Evolutionary conservation across 2,888 invertebrate genomes (phyloP).

Genomic region (Drosophila lutescens): DNA sequence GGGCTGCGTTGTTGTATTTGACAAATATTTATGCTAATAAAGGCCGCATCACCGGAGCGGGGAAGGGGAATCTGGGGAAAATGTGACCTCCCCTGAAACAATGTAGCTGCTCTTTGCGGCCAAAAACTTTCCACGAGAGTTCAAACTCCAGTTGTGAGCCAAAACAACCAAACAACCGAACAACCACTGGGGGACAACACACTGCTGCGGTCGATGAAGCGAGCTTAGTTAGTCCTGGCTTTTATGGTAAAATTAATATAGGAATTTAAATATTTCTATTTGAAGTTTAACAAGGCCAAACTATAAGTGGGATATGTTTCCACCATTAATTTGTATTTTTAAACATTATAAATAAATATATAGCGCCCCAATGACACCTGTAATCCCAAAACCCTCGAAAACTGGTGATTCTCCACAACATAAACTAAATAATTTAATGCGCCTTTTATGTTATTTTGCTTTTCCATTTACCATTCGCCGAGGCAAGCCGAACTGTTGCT

Average conservation of each 20-base stretch:
- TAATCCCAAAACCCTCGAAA: neutral
- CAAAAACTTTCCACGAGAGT: conserved; percentile 35
- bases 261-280: neutral
- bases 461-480: conserved; percentile 1
- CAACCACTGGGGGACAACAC: conserved; percentile 50
- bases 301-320: no score
- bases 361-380: neutral
- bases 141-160: conserved; percentile 56
- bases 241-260: neutral
- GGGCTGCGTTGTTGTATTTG: conserved; percentile 59
- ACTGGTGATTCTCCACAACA: neutral
- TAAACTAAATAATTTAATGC: conserved; percentile 20
- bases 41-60: conserved; percentile 46
- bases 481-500: conserved; percentile 29
- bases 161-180: conserved; percentile 55
- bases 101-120: conserved; percentile 45
- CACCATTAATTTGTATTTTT: no score
- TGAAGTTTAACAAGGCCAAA: neutral
- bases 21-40: conserved; percentile 79
- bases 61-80: neutral
- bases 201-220: conserved; percentile 64
- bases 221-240: conserved; percentile 28
- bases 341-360: no score
- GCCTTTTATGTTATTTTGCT: neutral
- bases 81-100: conserved; percentile 6